These are phyloP conservation scores for Yoshiicerus persimilis DNA, from an alignment of 1,140 invertebrate genomes.

Conservation along the genomic window DNA sequence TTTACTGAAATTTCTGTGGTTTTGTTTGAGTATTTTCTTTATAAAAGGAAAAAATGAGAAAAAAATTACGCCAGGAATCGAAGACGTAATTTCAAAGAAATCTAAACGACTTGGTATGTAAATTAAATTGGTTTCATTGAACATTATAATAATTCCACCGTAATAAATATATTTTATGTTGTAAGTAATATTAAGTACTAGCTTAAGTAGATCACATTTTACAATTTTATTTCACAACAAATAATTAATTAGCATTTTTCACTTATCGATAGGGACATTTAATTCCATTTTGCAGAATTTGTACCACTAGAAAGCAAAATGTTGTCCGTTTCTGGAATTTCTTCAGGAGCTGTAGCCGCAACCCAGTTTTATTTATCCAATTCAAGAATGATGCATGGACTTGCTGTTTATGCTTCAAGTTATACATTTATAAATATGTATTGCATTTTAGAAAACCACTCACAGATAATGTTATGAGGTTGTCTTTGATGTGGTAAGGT, in stretches of 20 bases:
- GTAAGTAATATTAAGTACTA: neutral
- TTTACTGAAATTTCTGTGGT: neutral
- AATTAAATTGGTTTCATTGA: too few species aligned
- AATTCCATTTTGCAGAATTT: neutral
- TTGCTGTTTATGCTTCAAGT: constrained; percentile 28
- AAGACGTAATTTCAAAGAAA: too few species aligned
- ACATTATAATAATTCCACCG: too few species aligned
- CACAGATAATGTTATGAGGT: too few species aligned
- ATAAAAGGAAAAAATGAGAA: neutral
- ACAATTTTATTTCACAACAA: too few species aligned
- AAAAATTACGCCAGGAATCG: neutral
- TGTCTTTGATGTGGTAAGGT: neutral
- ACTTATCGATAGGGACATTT: neutral
- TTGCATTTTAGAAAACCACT: neutral
- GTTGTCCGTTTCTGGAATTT: constrained; percentile 12
- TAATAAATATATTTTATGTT: neutral
- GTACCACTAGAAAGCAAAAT: neutral
- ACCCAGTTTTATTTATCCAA: constrained; percentile 30
- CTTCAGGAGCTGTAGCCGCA: constrained; percentile 16
- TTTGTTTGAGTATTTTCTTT: neutral
- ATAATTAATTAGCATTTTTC: neutral
- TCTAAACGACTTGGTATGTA: neutral
- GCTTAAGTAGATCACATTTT: neutral
- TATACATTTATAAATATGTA: neutral
- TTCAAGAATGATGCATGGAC: constrained; percentile 22